Evolutionary conservation across 1,140 invertebrate species (phyloP).

Genomic region (Bombus vancouverensis): DNA sequence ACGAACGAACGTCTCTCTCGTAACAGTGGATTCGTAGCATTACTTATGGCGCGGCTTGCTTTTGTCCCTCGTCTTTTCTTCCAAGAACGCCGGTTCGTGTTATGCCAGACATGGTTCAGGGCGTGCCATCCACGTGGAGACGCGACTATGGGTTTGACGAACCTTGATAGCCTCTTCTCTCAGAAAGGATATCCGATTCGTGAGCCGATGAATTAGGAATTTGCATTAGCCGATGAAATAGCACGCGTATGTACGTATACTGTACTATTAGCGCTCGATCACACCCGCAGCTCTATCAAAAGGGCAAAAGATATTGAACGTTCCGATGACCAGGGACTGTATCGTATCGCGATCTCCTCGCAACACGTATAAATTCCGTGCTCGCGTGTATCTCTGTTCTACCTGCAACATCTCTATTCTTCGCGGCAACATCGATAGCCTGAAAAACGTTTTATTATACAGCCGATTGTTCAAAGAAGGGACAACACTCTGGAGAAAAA

Average conservation of each 20-base stretch:
- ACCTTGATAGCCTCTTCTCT: not conserved
- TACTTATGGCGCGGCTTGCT: conserved; percentile 30
- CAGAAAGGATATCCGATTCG: not conserved
- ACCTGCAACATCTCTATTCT: not conserved
- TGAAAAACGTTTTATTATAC: conserved; percentile 19
- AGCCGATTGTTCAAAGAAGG: not conserved
- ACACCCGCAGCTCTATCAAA: too few relatives aligned
- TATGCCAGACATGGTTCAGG: conserved; percentile 35
- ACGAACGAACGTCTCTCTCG: conserved; percentile 8
- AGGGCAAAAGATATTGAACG: not conserved
- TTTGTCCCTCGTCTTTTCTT: conserved; percentile 33
- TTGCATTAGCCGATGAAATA: not conserved
- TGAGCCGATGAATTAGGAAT: not conserved
- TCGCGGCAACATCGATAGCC: not conserved
- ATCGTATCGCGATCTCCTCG: not conserved
- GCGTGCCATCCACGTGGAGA: conserved; percentile 31
- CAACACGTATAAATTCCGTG: not conserved
- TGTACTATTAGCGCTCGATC: too few relatives aligned
- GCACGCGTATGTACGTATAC: too few relatives aligned
- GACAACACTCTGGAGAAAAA: not conserved
- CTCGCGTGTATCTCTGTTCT: not conserved
- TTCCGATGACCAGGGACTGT: not conserved
- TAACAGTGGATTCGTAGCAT: conserved; percentile 5
- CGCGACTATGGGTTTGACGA: not conserved
- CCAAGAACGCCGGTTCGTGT: conserved; percentile 40